phyloP scores from a whole-genome alignment of 2,888 invertebrate genomes.

The Phragmatobia fuliginosa region DNA sequence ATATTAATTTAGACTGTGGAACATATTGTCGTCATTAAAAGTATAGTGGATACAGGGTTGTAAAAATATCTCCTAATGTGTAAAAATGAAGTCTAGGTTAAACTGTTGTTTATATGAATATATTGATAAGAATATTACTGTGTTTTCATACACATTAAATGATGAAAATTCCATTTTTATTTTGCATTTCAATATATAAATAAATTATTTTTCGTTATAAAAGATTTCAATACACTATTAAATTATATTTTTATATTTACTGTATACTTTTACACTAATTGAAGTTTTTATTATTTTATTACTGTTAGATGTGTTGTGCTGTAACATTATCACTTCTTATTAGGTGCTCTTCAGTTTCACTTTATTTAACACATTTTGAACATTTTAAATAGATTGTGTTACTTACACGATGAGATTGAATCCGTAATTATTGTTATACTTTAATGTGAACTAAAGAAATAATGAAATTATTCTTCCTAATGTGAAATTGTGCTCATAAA shows the following conservation, averaged over 20 bases:
- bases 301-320: conserved; percentile 27
- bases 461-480: conserved; percentile 71
- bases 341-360: conserved; percentile 37
- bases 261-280: conserved; percentile 63
- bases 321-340: conserved; percentile 28
- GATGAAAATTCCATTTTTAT: conserved; percentile 74
- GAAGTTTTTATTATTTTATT: conserved; percentile 44
- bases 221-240: conserved; percentile 69
- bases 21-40: conserved; percentile 77
- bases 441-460: conserved; percentile 65
- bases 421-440: conserved; percentile 62
- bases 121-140: conserved; percentile 80
- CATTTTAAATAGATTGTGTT: conserved; percentile 46
- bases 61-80: conserved; percentile 85
- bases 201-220: conserved; percentile 57
- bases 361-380: conserved; percentile 30
- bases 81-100: conserved; percentile 77
- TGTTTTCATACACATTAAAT: conserved; percentile 77
- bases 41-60: conserved; percentile 87
- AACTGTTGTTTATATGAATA: conserved; percentile 83
- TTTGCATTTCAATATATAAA: conserved; percentile 73
- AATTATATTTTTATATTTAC: conserved; percentile 68
- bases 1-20: conserved; percentile 69
- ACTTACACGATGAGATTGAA: conserved; percentile 61
- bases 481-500: conserved; percentile 83